These are phyloP conservation scores for Sus scrofa DNA, from an alignment of 2,113 vertebrate species.

Conservation along the genomic window DNA sequence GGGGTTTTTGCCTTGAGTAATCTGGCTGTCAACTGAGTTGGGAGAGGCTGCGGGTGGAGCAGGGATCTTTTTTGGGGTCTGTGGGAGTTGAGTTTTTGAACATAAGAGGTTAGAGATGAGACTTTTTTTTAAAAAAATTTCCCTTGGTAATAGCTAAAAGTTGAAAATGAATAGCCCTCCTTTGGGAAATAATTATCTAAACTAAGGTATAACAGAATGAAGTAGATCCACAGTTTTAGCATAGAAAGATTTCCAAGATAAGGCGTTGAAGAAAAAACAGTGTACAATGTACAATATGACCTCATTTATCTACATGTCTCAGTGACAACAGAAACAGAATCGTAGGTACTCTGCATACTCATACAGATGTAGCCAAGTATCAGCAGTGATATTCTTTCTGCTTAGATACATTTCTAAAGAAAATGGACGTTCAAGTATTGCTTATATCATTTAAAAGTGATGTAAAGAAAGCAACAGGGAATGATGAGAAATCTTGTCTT, in stretches of 20 bases:
- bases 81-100: background rate
- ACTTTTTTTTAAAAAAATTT: background rate
- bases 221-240: background rate
- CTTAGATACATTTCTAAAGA: background rate
- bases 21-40: background rate
- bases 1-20: no score
- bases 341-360: background rate
- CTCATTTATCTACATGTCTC: background rate
- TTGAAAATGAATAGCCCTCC: background rate
- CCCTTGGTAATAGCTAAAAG: background rate
- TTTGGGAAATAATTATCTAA: background rate
- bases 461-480: background rate
- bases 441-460: background rate
- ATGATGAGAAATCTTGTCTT: background rate
- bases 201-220: background rate
- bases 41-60: background rate
- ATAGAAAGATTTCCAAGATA: background rate
- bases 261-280: background rate
- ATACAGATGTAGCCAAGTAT: background rate
- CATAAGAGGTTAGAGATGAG: background rate
- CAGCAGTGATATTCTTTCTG: background rate
- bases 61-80: background rate
- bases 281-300: no score
- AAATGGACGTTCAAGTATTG: background rate
- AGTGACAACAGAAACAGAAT: background rate